Evolutionary conservation across 2,888 invertebrate genomes (phyloP), one percentile per base, ranked within the genome.

Genomic region (Neelides folsomi): DNA sequence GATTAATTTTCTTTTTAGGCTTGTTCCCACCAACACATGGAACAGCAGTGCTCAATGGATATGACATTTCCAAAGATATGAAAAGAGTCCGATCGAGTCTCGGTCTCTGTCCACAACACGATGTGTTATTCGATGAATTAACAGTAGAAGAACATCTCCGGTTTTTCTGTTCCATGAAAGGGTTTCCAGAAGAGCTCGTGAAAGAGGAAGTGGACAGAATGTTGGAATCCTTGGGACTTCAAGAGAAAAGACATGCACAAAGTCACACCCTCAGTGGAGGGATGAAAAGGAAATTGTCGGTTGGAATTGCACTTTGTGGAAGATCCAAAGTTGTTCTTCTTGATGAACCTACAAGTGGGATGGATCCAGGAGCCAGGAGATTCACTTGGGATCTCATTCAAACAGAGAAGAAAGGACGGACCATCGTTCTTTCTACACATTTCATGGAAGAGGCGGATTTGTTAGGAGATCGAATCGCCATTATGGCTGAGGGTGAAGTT

Each of bases 391-490:
- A 64, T 50, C 48, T 60, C 67, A 71, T 62, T 69, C 72, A 47
- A 68, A 71, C 40, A 68, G 59, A 81, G 55, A 76, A 81, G 52
- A 80, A 81, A 53, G 74, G 78, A 2, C 81, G 84, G 63, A 88
- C 90, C 0, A 83, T 93, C 60, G 71, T 94, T 12, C 77, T 94
- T 46, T 86, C 87, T n/a, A 94, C 93, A 0, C 93, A 94, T 72
- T 86, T 86, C 71, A 90, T 93, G 90, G 93, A 93, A 71, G 93
- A 94, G 71, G 92, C 92, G 2, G 92, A 93, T 70, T 81, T 85
- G 41, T 76, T 94, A 2, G 92, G 87, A 0, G 90, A 93, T 71
- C 79, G 86, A 65, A 86, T 92, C 61, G 87, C 86, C 0, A 89
- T 93, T 57, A 79, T 94, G 71, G 80, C 83, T 62, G 74, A 76